Base-by-base conservation (phyloP, 2,888 invertebrate genomes). In the Lycophotia porphyrea region DNA sequence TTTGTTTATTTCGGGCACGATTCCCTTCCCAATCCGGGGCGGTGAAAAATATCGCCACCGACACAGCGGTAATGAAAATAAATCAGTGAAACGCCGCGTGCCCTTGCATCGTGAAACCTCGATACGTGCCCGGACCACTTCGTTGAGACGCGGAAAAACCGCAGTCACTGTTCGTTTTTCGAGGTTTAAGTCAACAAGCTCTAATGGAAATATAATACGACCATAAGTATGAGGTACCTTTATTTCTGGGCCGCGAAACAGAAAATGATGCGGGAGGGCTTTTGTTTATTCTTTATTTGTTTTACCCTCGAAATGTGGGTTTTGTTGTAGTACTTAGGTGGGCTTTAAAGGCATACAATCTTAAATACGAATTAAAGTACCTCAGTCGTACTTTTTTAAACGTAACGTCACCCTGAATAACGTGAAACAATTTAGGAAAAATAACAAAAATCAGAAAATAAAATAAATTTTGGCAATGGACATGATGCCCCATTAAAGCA, bases 121-220 rank as follows among this genome's bases (percentile, higher is more conserved):
- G 89, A 92, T 92, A 91, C 89, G 91, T 90, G 90, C 88, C 87
- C 82, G 80, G 80, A 77, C 80, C 86, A 84, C 85, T 82, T 84
- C 71, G 76, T 69, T 84, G 88, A 89, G 89, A 86, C 84, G 85
- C 80, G 79, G 82, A 84, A 86, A 88, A 90, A 90, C 89, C 90
- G 85, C 88, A 91, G 89, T 87, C 88, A 88, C 88, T 88, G 88
- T 90, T 88, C 88, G 85, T 87, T 89, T 88, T 91, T 91, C 88
- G 90, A 93, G 93, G 92, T 93, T 92, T 93, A 91, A 93, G 92
- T 94, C 94, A 94, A 94, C 93, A 94, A 92, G 91, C 90, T 91
- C 90, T 93, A 93, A 95, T 94, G 93, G 94, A 94, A 94, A 93
- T 93, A 93, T 93, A 93, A 94, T 94, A 93, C 91, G 87, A 88